These are phyloP conservation scores for Edolisoma coerulescens DNA, from an alignment of 2,113 vertebrate genomes.

Conservation along the genomic window DNA sequence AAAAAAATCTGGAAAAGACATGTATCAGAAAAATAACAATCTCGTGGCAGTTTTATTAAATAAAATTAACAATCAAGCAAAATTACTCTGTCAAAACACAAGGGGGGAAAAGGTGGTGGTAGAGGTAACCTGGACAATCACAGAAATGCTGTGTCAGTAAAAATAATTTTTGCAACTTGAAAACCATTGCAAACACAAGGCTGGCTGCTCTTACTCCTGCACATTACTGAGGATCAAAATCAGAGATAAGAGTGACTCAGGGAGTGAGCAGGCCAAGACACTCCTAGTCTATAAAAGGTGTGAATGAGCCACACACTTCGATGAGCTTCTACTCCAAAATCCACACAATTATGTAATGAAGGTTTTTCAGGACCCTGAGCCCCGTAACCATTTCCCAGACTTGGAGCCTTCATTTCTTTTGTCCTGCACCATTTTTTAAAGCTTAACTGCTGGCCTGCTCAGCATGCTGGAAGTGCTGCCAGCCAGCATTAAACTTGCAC, in stretches of 20 bases:
- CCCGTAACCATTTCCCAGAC: neutral
- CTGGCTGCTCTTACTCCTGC: neutral
- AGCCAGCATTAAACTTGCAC: neutral
- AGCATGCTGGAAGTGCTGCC: neutral
- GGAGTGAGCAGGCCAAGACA: neutral
- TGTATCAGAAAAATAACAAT: neutral
- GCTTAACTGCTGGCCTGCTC: neutral
- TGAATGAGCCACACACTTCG: neutral
- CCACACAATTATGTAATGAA: neutral
- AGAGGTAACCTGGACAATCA: neutral
- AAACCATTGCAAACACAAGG: neutral
- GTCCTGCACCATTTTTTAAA: neutral
- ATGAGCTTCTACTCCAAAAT: neutral
- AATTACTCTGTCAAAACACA: neutral
- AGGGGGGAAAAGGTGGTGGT: rapidly evolving
- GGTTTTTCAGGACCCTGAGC: neutral
- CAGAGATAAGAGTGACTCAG: neutral
- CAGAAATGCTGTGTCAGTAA: neutral
- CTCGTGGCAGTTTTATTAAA: neutral
- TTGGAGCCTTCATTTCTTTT: neutral
- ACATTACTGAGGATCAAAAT: neutral
- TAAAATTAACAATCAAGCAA: neutral
- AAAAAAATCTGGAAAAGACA: neutral
- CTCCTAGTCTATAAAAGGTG: neutral
- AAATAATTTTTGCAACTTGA: neutral